Conservation (phyloP, 2,888 invertebrate genomes). For the Drosophila subquinaria region DNA sequence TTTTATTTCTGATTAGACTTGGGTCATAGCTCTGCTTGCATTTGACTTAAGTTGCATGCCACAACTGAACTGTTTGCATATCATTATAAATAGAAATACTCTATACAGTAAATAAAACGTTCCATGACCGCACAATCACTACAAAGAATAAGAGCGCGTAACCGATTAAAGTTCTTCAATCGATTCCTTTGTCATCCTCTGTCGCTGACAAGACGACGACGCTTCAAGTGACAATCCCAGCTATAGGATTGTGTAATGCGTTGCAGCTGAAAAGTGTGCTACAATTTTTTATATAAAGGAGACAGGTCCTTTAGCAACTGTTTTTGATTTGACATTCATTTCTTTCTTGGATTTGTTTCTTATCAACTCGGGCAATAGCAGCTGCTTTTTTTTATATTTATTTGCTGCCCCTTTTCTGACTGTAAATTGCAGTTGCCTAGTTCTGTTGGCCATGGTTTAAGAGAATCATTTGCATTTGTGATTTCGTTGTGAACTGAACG, state of each 20-base stretch:
- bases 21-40: background rate
- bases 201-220: constrained; percentile 27
- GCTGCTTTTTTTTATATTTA: constrained; percentile 4
- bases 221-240: constrained; percentile 23
- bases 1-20: too few relatives aligned
- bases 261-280: constrained; percentile 22
- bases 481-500: constrained; percentile 42
- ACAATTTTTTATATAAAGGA: constrained; percentile 1
- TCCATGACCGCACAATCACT: constrained; percentile 1
- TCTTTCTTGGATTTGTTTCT: constrained; percentile 5
- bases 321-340: constrained; percentile 27
- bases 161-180: constrained; percentile 27
- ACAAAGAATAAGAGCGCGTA: constrained; percentile 13
- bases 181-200: constrained; percentile 7
- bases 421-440: constrained; percentile 11
- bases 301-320: constrained; percentile 16
- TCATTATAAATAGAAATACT: background rate
- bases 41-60: constrained; percentile 3
- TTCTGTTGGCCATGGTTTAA: background rate
- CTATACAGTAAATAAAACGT: background rate
- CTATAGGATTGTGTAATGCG: constrained; percentile 4
- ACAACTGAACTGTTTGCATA: constrained; percentile 9
- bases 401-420: background rate
- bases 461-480: constrained; percentile 51
- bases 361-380: constrained; percentile 2